Evolutionary conservation across 2,797 vertebrate genomes (phyloP).

Genomic region (Knipowitschia caucasica): DNA sequence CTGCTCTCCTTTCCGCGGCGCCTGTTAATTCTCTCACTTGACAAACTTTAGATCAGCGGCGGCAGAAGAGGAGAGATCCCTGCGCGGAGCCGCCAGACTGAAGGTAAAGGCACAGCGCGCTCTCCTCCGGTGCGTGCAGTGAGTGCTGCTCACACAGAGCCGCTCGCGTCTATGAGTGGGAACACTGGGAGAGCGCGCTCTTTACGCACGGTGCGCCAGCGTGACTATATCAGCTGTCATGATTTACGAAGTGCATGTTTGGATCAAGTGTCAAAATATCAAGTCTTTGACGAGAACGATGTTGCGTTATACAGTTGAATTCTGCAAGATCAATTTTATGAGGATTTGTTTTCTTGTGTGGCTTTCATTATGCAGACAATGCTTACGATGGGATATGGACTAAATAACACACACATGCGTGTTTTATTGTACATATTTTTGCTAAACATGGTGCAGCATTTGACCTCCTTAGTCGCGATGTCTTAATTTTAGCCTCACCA

Average conservation of each 20-base stretch:
- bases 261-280: slow-evolving; percentile 4
- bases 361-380: too few relatives aligned
- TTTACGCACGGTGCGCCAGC: slow-evolving; percentile 51
- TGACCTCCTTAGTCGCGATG: neutral
- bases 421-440: neutral
- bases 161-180: slow-evolving; percentile 37
- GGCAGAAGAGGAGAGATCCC: too few relatives aligned
- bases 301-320: neutral
- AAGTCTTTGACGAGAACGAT: neutral
- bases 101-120: slow-evolving; percentile 29
- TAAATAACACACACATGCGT: too few relatives aligned
- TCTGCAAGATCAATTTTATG: neutral
- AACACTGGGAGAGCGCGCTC: slow-evolving; percentile 56
- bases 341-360: too few relatives aligned
- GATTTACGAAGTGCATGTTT: slow-evolving; percentile 32
- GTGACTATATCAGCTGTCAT: slow-evolving; percentile 53
- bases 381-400: too few relatives aligned
- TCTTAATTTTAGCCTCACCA: neutral
- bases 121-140: slow-evolving; percentile 20
- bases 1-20: neutral
- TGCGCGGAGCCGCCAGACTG: neutral
- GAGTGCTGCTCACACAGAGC: slow-evolving; percentile 29
- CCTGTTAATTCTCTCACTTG: neutral
- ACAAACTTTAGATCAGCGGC: slow-evolving; percentile 5
- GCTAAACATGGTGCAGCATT: too few relatives aligned